These are phyloP conservation scores for Microtus ochrogaster DNA, from an alignment of 2,113 vertebrate species.

Conservation along the genomic window DNA sequence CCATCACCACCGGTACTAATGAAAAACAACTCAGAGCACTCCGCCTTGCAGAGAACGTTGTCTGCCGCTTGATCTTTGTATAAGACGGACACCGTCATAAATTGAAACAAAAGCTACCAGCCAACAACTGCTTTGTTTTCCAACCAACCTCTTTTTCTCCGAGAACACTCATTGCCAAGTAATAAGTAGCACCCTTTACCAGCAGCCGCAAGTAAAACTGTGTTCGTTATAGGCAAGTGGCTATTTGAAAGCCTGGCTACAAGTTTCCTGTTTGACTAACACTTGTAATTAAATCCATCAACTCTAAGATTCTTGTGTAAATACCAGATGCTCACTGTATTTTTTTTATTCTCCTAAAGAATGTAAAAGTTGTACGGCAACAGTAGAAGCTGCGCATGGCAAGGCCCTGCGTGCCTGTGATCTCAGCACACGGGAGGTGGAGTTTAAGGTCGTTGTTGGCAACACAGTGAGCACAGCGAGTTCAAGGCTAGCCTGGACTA, in stretches of 20 bases:
- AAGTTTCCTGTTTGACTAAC: conserved; percentile 81
- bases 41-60: not conserved
- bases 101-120: conserved; percentile 61
- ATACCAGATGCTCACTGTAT: conserved; percentile 74
- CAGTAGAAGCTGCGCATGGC: not conserved
- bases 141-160: not conserved
- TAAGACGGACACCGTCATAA: conserved; percentile 62
- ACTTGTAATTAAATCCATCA: conserved; percentile 81
- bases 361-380: conserved; percentile 44
- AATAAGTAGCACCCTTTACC: conserved; percentile 51
- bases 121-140: conserved; percentile 49
- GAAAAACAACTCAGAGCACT: not conserved
- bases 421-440: not conserved
- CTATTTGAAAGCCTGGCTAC: conserved; percentile 81
- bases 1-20: not conserved
- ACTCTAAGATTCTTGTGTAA: conserved; percentile 79
- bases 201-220: conserved; percentile 48
- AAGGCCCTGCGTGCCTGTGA: not conserved
- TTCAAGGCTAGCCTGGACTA: not conserved
- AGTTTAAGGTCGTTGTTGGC: not conserved
- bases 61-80: conserved; percentile 63
- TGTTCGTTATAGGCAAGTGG: conserved; percentile 68
- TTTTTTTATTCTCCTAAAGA: conserved; percentile 56
- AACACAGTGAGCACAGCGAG: not conserved
- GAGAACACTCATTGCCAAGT: conserved; percentile 38